Percentiles rank a stretch among this genome's conserved stretches.
Evolutionary conservation across 2,113 vertebrate species (phyloP).

Genomic region (Cyphomyrus discorhynchus): DNA sequence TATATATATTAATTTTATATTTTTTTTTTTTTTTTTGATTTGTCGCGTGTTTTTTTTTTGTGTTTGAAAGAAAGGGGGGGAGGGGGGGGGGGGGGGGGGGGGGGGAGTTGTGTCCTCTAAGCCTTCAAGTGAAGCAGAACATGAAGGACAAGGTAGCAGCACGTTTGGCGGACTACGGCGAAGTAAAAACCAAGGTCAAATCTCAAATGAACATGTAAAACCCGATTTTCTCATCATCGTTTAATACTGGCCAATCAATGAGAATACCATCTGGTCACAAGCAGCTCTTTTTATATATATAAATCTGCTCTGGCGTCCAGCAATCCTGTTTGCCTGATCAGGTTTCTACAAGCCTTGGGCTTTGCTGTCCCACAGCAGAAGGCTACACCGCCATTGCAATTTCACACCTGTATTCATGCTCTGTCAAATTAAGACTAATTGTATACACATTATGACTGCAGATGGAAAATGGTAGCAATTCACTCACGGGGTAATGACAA

Average conservation of each 20-base stretch:
- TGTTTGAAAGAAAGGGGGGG: too few species aligned
- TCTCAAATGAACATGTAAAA: conserved; percentile 6
- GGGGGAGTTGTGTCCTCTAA: not conserved
- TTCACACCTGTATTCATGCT: not conserved
- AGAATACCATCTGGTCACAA: not conserved
- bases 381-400: not conserved
- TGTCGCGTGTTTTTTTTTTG: too few species aligned
- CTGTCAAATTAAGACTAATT: not conserved
- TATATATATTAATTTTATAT: too few species aligned
- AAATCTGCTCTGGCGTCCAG: not conserved
- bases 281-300: not conserved
- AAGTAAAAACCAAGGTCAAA: not conserved
- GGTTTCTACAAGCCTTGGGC: not conserved
- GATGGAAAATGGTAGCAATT: not conserved
- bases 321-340: not conserved
- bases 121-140: not conserved
- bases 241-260: not conserved
- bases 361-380: not conserved
- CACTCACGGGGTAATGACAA: not conserved
- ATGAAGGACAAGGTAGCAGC: not conserved
- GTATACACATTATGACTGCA: not conserved
- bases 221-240: conserved; percentile 5
- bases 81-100: too few species aligned
- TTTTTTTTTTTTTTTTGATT: too few species aligned
- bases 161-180: not conserved